phyloP scores from a whole-genome alignment of 2,888 invertebrate species.

The Acanthosepion esculentum region DNA sequence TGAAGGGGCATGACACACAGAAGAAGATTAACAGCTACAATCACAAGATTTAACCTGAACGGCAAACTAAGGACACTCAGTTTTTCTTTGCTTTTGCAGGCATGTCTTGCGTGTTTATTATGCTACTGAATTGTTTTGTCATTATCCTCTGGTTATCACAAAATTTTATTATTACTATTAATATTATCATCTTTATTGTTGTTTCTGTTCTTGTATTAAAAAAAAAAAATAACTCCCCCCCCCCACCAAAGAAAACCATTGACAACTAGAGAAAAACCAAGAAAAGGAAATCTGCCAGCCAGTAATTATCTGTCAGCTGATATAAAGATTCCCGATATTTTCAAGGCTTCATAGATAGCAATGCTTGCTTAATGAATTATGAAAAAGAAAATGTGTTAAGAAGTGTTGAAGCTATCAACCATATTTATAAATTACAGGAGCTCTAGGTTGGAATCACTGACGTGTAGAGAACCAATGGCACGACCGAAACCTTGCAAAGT shows the following conservation, averaged over 20 bases:
- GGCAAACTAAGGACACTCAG: no score
- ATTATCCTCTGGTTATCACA: no score
- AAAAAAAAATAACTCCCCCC: no score
- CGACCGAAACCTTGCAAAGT: not conserved
- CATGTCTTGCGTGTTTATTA: no score
- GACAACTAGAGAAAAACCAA: not conserved
- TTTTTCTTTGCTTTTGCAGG: no score
- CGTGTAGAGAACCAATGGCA: not conserved
- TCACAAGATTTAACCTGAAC: no score
- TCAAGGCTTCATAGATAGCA: not conserved
- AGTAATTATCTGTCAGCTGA: not conserved
- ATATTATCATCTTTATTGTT: not conserved
- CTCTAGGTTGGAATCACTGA: not conserved
- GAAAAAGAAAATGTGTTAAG: not conserved
- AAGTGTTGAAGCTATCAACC: not conserved
- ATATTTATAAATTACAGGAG: conserved; percentile 22
- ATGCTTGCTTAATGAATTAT: not conserved
- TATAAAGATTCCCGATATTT: not conserved
- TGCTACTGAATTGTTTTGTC: no score
- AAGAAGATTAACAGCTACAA: no score
- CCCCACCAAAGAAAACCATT: not conserved
- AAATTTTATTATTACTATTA: not conserved
- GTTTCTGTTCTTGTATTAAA: not conserved
- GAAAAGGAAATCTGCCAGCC: not conserved
- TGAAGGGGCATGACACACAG: no score